Base-by-base conservation (phyloP, 2,797 vertebrate species). In the Acropternis orthonyx region DNA sequence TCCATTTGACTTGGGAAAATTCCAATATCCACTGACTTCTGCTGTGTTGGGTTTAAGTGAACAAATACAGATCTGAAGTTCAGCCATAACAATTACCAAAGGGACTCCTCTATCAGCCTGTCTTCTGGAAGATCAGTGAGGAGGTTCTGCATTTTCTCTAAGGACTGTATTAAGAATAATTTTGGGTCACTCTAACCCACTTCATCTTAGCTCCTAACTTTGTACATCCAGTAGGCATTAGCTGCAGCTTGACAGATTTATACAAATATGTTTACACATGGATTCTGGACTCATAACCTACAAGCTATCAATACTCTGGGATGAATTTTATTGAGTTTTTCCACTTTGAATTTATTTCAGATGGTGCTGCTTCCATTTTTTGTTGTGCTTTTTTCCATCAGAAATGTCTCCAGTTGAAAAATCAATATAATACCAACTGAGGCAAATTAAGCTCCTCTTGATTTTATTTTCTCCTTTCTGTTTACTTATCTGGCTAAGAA, bases 391-490 rank as follows among this genome's bases (percentile, higher is more conserved):
- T 76, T 77, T 20, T 59, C 46, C 52, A 22, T 84, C 55, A 82
- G 44, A 91, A 62, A 55, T 51, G 5, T 78, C 43, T 63, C 89
- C 41, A 56, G 36, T 82, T 21, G 56, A 68, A 91, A 76, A 82
- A 83, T 20, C 14, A 34, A 6, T 49, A 23, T 79, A 63, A 52
- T n/a, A 51, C 11, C 66, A 71, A 54, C 63, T 59, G 28, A 74
- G 14, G 32, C 18, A 85, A 94, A 74, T 91, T 61, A 77, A 67
- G 59, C 19, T 74, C 19, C 20, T 17, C 13, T 73, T 69, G 15
- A 49, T 78, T 27, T 63, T 81, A 44, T 78, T 72, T 93, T 85
- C 58, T 93, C 19, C 56, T 80, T 94, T 54, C 3, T 69, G 94
- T 91, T 88, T 75, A 69, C 12, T 86, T 68, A 32, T 3, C n/a